Conservation (phyloP, 2,888 invertebrate genomes). For the Branchipolynoe longqiensis region DNA sequence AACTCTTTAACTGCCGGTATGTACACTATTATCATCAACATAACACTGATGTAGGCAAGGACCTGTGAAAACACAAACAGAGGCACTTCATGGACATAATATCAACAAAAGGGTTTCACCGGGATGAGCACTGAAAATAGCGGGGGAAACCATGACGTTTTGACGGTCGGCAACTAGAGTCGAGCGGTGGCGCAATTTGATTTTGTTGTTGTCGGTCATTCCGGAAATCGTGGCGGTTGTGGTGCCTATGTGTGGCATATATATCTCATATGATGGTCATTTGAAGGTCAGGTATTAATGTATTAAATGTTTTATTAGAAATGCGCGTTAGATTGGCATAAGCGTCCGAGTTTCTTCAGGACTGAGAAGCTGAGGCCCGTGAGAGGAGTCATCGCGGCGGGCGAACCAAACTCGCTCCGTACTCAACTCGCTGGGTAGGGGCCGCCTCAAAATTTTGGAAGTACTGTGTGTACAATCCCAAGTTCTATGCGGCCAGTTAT, state of each 20-base stretch:
- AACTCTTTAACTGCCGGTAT: slow-evolving; percentile 14
- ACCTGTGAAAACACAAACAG: neutral
- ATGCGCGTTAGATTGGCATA: too few species aligned
- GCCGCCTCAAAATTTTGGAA: slow-evolving; percentile 38
- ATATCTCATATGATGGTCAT: neutral
- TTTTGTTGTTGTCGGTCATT: slow-evolving; percentile 16
- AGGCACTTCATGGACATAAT: neutral
- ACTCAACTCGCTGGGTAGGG: neutral
- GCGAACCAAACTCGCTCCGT: neutral
- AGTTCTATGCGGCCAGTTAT: too few species aligned
- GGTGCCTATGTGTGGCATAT: too few species aligned
- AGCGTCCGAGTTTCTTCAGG: too few species aligned
- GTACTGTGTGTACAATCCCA: too few species aligned
- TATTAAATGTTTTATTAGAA: too few species aligned
- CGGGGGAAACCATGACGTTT: slow-evolving; percentile 6
- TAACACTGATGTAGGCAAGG: neutral
- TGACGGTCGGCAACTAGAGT: neutral
- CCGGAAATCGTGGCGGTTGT: neutral
- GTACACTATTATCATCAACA: slow-evolving; percentile 8
- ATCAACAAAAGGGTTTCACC: neutral
- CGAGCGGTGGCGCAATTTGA: slow-evolving; percentile 5
- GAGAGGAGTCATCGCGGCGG: neutral
- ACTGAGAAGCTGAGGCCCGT: too few species aligned
- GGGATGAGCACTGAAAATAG: slow-evolving; percentile 3
- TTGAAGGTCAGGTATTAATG: too few species aligned